Conservation (phyloP, 2,888 invertebrate species). For the Cordilura impudica region DNA sequence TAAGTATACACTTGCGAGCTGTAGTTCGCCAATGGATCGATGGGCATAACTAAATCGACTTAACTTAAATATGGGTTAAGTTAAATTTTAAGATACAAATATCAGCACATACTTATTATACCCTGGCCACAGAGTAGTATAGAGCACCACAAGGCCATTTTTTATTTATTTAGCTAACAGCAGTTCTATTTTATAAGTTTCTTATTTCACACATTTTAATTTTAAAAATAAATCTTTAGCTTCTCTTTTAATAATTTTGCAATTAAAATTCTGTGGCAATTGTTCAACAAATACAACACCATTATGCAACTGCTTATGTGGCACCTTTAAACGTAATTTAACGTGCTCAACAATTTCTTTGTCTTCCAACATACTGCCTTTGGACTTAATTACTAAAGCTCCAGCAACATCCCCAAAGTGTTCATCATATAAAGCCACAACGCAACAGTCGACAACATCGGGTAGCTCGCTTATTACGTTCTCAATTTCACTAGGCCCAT, state of each 20-base stretch:
- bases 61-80: too few relatives aligned
- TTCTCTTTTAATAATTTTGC: constrained; percentile 14
- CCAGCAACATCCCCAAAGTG: constrained; percentile 71
- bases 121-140: too few relatives aligned
- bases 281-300: constrained; percentile 41
- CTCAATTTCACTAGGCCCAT: constrained; percentile 52
- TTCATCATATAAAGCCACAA: constrained; percentile 62
- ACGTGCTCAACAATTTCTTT: constrained; percentile 69
- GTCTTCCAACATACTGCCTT: constrained; percentile 66
- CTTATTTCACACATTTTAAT: too few relatives aligned
- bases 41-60: too few relatives aligned
- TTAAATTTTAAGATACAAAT: too few relatives aligned
- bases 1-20: too few relatives aligned
- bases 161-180: too few relatives aligned
- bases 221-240: not conserved
- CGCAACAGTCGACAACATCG: constrained; percentile 53
- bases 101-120: too few relatives aligned
- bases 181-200: too few relatives aligned
- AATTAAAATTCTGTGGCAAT: constrained; percentile 43
- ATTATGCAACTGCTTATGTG: constrained; percentile 36
- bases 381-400: constrained; percentile 69
- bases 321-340: not conserved
- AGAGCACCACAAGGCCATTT: too few relatives aligned
- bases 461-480: constrained; percentile 26
- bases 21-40: too few relatives aligned